Evolutionary conservation across 2,113 vertebrate species (phyloP).

Genomic region (Corvus cornix): DNA sequence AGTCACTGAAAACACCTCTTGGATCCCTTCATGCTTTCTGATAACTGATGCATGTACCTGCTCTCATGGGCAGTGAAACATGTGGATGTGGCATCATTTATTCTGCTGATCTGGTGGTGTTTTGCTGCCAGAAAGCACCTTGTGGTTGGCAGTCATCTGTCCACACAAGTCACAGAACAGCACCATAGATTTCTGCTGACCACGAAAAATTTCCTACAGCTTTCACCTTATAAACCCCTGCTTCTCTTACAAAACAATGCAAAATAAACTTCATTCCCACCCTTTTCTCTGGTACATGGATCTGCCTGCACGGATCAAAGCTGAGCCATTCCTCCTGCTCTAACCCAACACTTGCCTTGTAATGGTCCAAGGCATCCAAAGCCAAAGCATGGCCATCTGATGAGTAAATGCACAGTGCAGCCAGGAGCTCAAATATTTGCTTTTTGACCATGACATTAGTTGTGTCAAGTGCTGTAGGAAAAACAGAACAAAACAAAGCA

Average conservation of each 20-base stretch:
- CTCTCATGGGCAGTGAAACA: not conserved
- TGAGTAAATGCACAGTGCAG: constrained; percentile 94
- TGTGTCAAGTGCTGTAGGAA: constrained; percentile 88
- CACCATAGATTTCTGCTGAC: not conserved
- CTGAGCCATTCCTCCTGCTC: not conserved
- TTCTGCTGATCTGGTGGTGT: not conserved
- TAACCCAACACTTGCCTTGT: constrained; percentile 82
- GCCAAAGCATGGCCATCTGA: constrained; percentile 85
- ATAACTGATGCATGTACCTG: not conserved
- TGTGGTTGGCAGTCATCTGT: not conserved
- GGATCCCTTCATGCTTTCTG: not conserved
- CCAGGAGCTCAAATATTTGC: constrained; percentile 95
- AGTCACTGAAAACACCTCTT: not conserved
- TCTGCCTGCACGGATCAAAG: not conserved
- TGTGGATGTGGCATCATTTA: not conserved
- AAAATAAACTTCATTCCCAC: not conserved
- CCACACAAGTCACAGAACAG: not conserved
- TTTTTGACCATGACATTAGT: constrained; percentile 98
- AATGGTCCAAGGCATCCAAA: constrained; percentile 93
- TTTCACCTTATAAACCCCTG: not conserved
- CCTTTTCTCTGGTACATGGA: not conserved
- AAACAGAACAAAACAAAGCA: not conserved
- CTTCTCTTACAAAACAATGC: not conserved
- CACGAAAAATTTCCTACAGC: not conserved
- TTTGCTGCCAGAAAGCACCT: not conserved